Percentiles rank a stretch among this genome's conserved stretches.
Conservation (phyloP, 35 echinoderm and acorn worm genomes). For the Chiridota heheva region DNA sequence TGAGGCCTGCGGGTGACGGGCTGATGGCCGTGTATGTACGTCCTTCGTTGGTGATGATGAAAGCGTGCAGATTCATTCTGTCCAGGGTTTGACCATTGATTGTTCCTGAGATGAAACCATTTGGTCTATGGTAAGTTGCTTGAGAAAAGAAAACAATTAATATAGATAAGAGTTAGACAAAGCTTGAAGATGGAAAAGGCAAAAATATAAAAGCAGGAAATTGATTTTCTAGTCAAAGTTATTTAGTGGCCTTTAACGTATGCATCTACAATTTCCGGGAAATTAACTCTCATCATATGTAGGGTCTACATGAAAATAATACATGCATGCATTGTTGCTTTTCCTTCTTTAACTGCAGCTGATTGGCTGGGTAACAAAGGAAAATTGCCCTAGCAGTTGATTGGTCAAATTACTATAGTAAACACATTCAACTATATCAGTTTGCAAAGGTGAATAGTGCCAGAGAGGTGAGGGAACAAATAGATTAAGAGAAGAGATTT, state of each 20-base stretch:
- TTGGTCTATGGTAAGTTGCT: constrained; percentile 46
- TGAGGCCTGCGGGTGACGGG: constrained; percentile 45
- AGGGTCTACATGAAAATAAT: neutral
- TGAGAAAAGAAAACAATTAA: neutral
- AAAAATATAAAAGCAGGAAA: neutral
- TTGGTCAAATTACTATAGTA: no score
- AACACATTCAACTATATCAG: no score
- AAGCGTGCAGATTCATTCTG: constrained; percentile 59
- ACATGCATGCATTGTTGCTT: no score
- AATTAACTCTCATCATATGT: neutral
- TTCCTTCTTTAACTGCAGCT: no score
- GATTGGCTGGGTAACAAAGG: no score
- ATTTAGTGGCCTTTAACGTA: neutral
- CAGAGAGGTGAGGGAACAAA: no score
- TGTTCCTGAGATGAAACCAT: constrained; percentile 64
- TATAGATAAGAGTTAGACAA: neutral
- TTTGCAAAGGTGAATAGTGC: no score
- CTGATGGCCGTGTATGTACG: constrained; percentile 81
- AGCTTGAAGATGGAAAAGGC: neutral
- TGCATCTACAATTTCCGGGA: neutral
- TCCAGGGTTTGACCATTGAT: constrained; percentile 53
- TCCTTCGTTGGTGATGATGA: constrained; percentile 55
- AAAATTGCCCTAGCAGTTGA: no score
- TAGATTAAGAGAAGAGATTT: no score
- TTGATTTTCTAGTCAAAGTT: neutral